These are phyloP conservation scores for Notodonta ziczac DNA, from an alignment of 2,888 invertebrate species.

Conservation along the genomic window DNA sequence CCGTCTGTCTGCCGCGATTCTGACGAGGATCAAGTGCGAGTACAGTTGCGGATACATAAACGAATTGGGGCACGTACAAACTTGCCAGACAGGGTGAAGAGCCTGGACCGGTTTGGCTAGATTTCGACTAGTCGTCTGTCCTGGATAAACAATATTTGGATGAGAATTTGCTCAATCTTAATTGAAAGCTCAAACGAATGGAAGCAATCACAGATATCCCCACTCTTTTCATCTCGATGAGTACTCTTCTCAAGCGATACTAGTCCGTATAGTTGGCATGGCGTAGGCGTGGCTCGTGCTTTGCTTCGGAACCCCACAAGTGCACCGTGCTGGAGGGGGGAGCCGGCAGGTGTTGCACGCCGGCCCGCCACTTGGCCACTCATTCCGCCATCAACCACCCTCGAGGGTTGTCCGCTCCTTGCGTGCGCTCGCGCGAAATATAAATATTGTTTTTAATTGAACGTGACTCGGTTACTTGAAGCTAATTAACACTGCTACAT, in stretches of 20 bases:
- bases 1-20: slow-evolving; percentile 14
- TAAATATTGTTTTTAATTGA: slow-evolving; percentile 2
- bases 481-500: not conserved
- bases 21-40: slow-evolving; percentile 32
- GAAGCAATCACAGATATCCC: not conserved
- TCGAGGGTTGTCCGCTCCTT: slow-evolving; percentile 25
- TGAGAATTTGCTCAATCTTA: not conserved
- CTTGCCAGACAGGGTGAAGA: not conserved
- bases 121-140: not conserved
- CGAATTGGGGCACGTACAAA: not conserved
- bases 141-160: not conserved
- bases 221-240: not conserved
- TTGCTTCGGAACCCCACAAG: slow-evolving; percentile 75
- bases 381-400: slow-evolving; percentile 59
- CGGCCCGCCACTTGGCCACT: slow-evolving; percentile 42
- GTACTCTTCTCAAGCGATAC: not conserved
- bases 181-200: not conserved
- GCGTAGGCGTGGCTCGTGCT: slow-evolving; percentile 68
- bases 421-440: slow-evolving; percentile 10
- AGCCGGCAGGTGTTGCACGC: slow-evolving; percentile 71
- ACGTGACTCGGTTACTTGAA: not conserved
- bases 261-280: slow-evolving; percentile 13
- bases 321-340: slow-evolving; percentile 49
- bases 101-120: not conserved
- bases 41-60: slow-evolving; percentile 15